phyloP scores from a whole-genome alignment of 2,113 vertebrate species.

The Centropristis striata region DNA sequence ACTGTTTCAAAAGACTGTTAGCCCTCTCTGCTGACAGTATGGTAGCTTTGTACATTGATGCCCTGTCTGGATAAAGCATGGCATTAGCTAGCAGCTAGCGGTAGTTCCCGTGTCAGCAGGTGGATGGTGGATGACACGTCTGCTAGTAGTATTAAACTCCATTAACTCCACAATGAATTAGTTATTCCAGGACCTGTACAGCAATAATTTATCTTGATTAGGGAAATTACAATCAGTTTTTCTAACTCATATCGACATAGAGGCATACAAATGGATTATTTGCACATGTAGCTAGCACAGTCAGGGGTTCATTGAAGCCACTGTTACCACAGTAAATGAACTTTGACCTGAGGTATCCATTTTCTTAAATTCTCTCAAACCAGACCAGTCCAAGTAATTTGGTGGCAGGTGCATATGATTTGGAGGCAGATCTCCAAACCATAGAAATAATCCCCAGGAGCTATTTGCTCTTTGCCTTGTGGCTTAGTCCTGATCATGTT shows the following conservation, averaged over 20 bases:
- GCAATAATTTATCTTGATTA: fast-evolving
- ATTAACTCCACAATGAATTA: too few species aligned
- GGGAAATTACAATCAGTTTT: not conserved
- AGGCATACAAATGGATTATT: slow-evolving; percentile 27
- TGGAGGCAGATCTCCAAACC: not conserved
- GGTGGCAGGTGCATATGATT: not conserved
- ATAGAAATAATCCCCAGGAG: not conserved
- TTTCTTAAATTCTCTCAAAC: slow-evolving; percentile 67
- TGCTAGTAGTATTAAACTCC: not conserved
- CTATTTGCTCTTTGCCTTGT: not conserved
- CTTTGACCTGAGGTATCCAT: slow-evolving; percentile 82
- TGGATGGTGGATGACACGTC: slow-evolving; percentile 74
- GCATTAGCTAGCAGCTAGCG: slow-evolving; percentile 70
- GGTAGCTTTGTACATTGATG: slow-evolving; percentile 31
- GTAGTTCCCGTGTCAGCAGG: slow-evolving; percentile 68
- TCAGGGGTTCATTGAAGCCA: slow-evolving; percentile 32
- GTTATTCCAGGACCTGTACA: fast-evolving
- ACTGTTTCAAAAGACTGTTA: not conserved
- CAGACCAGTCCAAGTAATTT: not conserved
- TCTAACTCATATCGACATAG: not conserved
- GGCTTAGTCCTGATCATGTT: not conserved
- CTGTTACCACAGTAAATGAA: slow-evolving; percentile 68
- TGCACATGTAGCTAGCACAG: slow-evolving; percentile 42
- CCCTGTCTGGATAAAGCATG: slow-evolving; percentile 66
- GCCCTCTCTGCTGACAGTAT: slow-evolving; percentile 5